A percentile compares a stretch with the other conserved stretches of the same genome.
phyloP scores from a whole-genome alignment of 53 echinoderm and acorn worm species.

The Apostichopus leukothele region DNA sequence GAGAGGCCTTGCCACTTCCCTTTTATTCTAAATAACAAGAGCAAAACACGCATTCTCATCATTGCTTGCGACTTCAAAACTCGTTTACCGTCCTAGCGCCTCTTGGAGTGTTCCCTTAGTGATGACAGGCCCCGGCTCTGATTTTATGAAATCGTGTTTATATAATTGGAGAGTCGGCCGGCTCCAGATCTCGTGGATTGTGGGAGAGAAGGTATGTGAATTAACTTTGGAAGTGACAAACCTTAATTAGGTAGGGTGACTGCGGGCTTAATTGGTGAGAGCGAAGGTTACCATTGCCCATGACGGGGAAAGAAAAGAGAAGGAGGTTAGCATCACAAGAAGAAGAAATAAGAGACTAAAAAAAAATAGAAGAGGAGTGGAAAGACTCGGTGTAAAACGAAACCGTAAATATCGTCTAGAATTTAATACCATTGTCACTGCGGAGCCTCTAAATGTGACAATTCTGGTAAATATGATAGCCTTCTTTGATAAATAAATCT shows the following conservation, averaged over 20 bases:
- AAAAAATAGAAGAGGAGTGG: too few relatives aligned
- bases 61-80: not conserved
- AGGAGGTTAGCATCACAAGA: too few relatives aligned
- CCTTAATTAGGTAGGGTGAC: slow-evolving; percentile 42
- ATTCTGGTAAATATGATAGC: not conserved
- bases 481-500: not conserved
- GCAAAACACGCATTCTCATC: not conserved
- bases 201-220: not conserved
- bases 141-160: not conserved
- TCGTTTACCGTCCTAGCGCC: not conserved
- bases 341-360: too few relatives aligned
- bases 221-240: slow-evolving; percentile 23
- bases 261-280: slow-evolving; percentile 2
- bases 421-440: not conserved
- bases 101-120: slow-evolving; percentile 1
- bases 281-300: not conserved
- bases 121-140: not conserved
- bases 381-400: not conserved
- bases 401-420: not conserved
- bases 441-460: not conserved
- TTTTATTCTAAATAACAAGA: not conserved
- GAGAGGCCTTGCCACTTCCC: not conserved
- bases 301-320: not conserved
- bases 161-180: not conserved
- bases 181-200: not conserved